These are phyloP conservation scores for Episyrphus balteatus DNA, from an alignment of 1,140 invertebrate genomes.

Conservation along the genomic window DNA sequence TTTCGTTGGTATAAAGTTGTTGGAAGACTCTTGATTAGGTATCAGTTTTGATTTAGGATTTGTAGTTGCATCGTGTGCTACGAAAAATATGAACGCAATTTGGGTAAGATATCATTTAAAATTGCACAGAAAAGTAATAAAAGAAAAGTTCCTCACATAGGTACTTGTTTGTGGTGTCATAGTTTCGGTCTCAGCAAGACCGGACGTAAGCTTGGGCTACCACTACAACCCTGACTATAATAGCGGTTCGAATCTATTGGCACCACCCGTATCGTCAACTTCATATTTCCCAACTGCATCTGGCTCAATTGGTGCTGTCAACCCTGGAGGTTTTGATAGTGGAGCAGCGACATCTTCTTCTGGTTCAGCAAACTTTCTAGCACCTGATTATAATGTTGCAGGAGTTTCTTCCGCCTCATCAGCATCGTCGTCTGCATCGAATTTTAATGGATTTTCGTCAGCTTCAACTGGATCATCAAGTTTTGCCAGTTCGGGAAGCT, in stretches of 20 bases:
- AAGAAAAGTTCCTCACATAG: slow-evolving; percentile 11
- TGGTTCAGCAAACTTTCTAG: neutral
- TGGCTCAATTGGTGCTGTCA: slow-evolving; percentile 13
- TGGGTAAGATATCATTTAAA: slow-evolving; percentile 23
- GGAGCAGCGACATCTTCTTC: neutral
- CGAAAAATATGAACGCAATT: slow-evolving; percentile 23
- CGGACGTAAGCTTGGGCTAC: slow-evolving; percentile 26
- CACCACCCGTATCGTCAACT: slow-evolving; percentile 16
- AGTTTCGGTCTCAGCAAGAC: slow-evolving; percentile 14
- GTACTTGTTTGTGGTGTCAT: too few species aligned
- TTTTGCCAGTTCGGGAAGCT: too few species aligned
- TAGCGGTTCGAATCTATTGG: slow-evolving; percentile 15
- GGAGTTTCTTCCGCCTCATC: too few species aligned
- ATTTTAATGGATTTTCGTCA: too few species aligned
- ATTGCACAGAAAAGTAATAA: neutral
- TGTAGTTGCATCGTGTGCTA: too few species aligned
- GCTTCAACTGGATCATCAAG: too few species aligned
- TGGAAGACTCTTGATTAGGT: too few species aligned
- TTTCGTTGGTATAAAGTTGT: too few species aligned
- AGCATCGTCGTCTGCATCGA: too few species aligned
- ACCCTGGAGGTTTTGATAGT: neutral
- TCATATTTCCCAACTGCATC: slow-evolving; percentile 31
- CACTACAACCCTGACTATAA: slow-evolving; percentile 18
- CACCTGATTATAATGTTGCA: too few species aligned
- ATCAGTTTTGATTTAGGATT: too few species aligned